Evolutionary conservation across 2,113 vertebrate species (phyloP), one percentile per base, ranked within the genome.

Genomic region (Sterrhoptilus dennistouni): DNA sequence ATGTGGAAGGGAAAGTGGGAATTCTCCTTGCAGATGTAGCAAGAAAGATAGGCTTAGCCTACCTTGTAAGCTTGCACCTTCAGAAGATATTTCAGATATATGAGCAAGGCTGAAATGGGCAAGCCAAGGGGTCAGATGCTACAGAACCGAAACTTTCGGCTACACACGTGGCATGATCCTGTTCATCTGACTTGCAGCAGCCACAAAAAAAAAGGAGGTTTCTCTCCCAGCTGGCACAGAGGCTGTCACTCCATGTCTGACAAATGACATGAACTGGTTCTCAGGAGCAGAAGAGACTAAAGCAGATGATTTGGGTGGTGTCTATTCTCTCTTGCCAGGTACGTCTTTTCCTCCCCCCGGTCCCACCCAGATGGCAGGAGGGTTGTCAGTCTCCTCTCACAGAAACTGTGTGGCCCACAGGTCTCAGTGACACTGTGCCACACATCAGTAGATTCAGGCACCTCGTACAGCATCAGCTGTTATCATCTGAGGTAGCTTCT

Each of bases 391-490:
- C n/a, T 74, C n/a, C 54, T 60, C 52, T 57, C 18, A 49, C 0
- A 45, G 52, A 64, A 94, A 52, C 3, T 3, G 19, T 42, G 50
- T 13, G 36, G 22, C 28, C 28, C 47, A 57, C 12, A 40, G 1
- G 0, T 53, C 56, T 29, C 65, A 36, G 4, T 0, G 0, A 64
- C 40, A 44, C 9, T 14, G 17, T 23, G 40, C 27, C 12, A 1
- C 3, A 11, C 6, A 31, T 7, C 52, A 66, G 22, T 1, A 79
- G 13, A 35, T n/a, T 49, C 12, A 53, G 68, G 64, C 5, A 49
- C 25, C 31, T 45, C 49, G 47, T 2, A 36, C 8, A 81, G 33
- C 72, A 81, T 17, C 23, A 47, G 29, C 22, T n/a, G 14, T 19
- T 27, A 69, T 3, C 47, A n/a, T 8, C 17, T 10, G 28, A 87